Percentiles rank a stretch among this genome's conserved stretches.
Evolutionary conservation across 2,797 vertebrate genomes (phyloP).

Genomic region (Acrossocheilus wenchowensis): DNA sequence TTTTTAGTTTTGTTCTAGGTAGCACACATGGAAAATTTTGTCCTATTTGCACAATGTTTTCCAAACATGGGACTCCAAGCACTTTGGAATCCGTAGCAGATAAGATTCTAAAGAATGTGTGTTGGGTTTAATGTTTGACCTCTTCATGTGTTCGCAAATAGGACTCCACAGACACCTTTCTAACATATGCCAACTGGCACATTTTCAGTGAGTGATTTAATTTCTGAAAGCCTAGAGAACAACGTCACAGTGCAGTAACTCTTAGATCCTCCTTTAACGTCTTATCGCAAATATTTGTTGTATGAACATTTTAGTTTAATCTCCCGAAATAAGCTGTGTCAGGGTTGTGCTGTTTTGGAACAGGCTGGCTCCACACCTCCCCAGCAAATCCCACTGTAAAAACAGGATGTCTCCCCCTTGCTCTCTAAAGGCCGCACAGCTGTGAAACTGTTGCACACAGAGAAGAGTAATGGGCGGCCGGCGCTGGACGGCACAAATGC

Average conservation of each 20-base stretch:
- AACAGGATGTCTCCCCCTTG: constrained; percentile 55
- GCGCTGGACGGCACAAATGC: constrained; percentile 48
- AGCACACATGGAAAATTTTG: neutral
- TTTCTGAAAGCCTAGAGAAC: neutral
- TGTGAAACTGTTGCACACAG: constrained; percentile 58
- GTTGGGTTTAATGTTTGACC: constrained; percentile 61
- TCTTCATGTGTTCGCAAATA: neutral
- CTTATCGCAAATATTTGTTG: neutral
- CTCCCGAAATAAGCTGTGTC: constrained; percentile 23
- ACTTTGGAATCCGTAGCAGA: constrained; percentile 40
- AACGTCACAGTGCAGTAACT: no score
- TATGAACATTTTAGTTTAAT: constrained; percentile 5
- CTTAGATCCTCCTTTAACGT: neutral
- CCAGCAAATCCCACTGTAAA: constrained; percentile 48
- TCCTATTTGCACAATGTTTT: constrained; percentile 22
- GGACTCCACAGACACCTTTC: neutral
- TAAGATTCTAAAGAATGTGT: constrained; percentile 53
- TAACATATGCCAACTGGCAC: neutral
- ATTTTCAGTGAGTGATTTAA: neutral
- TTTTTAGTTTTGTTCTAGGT: constrained; percentile 13
- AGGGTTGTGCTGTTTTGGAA: constrained; percentile 26
- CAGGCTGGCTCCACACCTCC: constrained; percentile 31
- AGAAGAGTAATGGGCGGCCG: constrained; percentile 45
- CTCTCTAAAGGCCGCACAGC: constrained; percentile 56
- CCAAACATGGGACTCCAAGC: constrained; percentile 24